Evolutionary conservation across 1,140 invertebrate genomes (phyloP).

Genomic region (Caenorhabditis latens): DNA sequence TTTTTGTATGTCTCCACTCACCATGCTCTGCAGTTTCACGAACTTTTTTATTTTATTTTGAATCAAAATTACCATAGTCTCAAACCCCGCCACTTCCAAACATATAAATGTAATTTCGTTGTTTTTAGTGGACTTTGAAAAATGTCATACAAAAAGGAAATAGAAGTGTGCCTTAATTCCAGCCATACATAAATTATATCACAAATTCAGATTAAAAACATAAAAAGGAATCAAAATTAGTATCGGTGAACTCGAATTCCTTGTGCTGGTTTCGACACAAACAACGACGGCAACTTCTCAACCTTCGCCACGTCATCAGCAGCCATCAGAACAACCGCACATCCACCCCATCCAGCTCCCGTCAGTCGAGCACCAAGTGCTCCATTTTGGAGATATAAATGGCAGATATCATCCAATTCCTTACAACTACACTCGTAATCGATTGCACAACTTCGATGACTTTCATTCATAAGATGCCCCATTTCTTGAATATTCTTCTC

Average conservation of each 20-base stretch:
- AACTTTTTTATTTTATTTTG: no score
- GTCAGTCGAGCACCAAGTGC: conserved; percentile 90
- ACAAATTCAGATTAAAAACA: background rate
- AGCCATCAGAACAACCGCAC: conserved; percentile 87
- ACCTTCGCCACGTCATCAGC: conserved; percentile 81
- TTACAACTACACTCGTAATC: conserved; percentile 93
- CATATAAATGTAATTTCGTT: no score
- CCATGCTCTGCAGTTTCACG: background rate
- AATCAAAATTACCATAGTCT: no score
- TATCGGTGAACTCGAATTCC: conserved; percentile 69
- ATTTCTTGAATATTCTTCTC: conserved; percentile 81
- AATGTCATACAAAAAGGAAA: no score
- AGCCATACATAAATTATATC: background rate
- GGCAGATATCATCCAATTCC: conserved; percentile 87
- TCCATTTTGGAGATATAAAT: conserved; percentile 83
- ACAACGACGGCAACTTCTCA: conserved; percentile 38
- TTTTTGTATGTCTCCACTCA: background rate
- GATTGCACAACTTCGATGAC: conserved; percentile 86
- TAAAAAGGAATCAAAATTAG: background rate
- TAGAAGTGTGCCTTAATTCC: no score
- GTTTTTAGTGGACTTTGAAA: no score
- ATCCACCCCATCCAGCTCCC: conserved; percentile 95
- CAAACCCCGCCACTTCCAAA: no score
- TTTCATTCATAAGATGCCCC: conserved; percentile 88
- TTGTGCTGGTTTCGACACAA: conserved; percentile 61